A percentile compares a stretch with the other conserved stretches of the same genome.
Conservation (phyloP, 2,888 invertebrate genomes). For the Lapara coniferarum region DNA sequence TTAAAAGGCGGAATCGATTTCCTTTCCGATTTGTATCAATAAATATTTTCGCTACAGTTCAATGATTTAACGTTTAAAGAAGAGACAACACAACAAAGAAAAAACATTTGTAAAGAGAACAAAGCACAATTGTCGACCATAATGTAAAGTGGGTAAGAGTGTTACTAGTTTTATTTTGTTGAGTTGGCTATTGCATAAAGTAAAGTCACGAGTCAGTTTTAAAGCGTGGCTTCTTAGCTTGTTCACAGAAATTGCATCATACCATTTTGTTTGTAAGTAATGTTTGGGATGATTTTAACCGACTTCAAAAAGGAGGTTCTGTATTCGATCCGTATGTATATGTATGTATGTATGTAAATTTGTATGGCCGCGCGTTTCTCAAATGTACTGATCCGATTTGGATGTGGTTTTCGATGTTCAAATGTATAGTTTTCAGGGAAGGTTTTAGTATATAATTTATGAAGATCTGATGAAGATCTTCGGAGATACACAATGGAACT, state of each 20-base stretch:
- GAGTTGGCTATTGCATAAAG: slow-evolving; percentile 27
- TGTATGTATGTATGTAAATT: too few relatives aligned
- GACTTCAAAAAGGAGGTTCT: too few relatives aligned
- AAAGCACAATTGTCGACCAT: slow-evolving; percentile 12
- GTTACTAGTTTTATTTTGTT: slow-evolving; percentile 23
- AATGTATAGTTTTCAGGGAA: too few relatives aligned
- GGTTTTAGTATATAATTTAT: too few relatives aligned
- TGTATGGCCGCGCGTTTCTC: too few relatives aligned
- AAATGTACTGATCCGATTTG: too few relatives aligned
- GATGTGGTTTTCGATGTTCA: too few relatives aligned
- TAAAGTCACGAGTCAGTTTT: slow-evolving; percentile 27
- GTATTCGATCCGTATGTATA: too few relatives aligned
- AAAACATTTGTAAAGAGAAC: not conserved
- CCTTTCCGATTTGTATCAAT: not conserved
- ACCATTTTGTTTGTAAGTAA: slow-evolving; percentile 16
- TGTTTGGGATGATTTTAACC: not conserved
- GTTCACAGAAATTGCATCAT: slow-evolving; percentile 19
- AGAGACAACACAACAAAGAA: not conserved
- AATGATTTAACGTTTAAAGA: not conserved
- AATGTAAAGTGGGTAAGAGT: slow-evolving; percentile 4
- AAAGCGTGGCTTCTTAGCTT: slow-evolving; percentile 26
- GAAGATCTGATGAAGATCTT: too few relatives aligned
- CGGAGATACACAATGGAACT: too few relatives aligned
- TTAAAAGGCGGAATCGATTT: not conserved
- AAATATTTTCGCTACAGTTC: not conserved